These are phyloP conservation scores for Bradypus variegatus DNA, from an alignment of 2,797 vertebrate genomes.

Conservation along the genomic window DNA sequence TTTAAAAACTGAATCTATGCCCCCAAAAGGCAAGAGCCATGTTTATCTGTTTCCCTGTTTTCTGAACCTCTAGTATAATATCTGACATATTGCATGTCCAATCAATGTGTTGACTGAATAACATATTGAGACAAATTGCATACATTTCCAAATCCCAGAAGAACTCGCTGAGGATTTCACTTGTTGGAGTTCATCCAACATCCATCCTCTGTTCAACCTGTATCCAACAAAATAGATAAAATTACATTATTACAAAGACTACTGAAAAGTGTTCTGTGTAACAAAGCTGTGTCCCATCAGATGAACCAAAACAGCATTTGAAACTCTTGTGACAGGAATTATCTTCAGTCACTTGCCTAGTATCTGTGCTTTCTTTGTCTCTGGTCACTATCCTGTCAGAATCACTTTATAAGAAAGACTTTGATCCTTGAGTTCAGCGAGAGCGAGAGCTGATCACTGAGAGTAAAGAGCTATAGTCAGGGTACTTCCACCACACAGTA, in stretches of 20 bases:
- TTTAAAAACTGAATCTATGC: background rate
- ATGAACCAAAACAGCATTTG: background rate
- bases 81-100: background rate
- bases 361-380: conserved; percentile 12
- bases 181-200: background rate
- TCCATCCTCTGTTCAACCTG: background rate
- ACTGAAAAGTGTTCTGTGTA: background rate
- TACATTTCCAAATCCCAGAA: background rate
- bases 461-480: background rate
- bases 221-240: conserved; percentile 10
- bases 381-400: conserved; percentile 36
- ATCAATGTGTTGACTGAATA: background rate
- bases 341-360: background rate
- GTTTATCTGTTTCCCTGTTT: background rate
- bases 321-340: conserved; percentile 1
- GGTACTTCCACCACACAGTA: background rate
- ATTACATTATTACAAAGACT: background rate
- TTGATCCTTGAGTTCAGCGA: background rate
- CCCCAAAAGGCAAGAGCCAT: background rate
- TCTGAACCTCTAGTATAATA: background rate
- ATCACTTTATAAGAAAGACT: conserved; percentile 35
- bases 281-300: conserved; percentile 32
- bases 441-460: background rate
- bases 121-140: background rate
- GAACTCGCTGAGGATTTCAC: conserved; percentile 7